phyloP scores from a whole-genome alignment of 2,797 vertebrate species.

The Capromys pilorides region DNA sequence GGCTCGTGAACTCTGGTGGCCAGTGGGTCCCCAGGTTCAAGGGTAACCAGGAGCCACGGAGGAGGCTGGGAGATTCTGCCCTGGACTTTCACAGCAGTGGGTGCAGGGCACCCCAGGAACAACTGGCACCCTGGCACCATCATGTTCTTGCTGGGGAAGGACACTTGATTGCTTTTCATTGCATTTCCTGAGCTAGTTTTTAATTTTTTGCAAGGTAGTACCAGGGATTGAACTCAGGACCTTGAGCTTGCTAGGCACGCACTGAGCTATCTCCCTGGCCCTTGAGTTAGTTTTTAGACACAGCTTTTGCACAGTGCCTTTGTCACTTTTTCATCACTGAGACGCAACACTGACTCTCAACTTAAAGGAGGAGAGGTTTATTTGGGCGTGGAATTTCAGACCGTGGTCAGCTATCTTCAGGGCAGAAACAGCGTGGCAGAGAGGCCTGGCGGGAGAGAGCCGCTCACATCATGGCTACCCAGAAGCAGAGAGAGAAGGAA shows the following conservation, averaged over 20 bases:
- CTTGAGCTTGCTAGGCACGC: too few species aligned
- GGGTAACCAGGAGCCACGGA: accelerated
- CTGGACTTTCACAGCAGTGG: accelerated
- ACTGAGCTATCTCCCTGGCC: too few species aligned
- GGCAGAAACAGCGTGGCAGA: background rate
- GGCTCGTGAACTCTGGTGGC: accelerated
- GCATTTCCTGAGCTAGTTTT: background rate
- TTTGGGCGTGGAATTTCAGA: background rate
- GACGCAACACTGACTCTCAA: background rate
- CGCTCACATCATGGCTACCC: background rate
- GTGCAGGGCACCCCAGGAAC: background rate
- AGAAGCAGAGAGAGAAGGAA: background rate
- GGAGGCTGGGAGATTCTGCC: background rate
- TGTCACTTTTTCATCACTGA: background rate
- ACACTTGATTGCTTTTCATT: background rate
- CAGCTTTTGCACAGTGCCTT: background rate
- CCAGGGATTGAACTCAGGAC: too few species aligned
- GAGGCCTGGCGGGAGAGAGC: background rate
- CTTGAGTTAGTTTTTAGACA: background rate
- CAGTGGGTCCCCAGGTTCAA: accelerated
- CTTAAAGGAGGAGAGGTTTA: background rate
- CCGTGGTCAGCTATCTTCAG: background rate
- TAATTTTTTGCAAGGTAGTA: too few species aligned
- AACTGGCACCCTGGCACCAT: accelerated
- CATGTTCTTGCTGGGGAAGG: background rate